Evolutionary conservation across 2,113 vertebrate genomes (phyloP).

Genomic region (Phrynosoma blainvillii): DNA sequence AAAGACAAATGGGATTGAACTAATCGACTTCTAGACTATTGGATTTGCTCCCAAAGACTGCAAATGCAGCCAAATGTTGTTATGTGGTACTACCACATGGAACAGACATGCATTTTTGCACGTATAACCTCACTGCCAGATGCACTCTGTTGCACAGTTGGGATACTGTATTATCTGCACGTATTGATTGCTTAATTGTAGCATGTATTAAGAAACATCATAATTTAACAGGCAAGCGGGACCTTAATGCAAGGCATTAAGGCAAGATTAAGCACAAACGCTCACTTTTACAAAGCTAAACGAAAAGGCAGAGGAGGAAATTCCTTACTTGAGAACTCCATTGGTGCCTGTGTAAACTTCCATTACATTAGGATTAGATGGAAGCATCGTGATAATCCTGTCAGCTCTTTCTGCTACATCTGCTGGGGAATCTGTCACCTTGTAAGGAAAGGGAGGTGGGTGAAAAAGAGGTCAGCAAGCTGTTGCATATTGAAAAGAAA

Average conservation of each 20-base stretch:
- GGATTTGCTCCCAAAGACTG: neutral
- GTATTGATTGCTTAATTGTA: neutral
- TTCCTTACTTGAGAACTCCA: constrained; percentile 93
- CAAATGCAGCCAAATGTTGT: neutral
- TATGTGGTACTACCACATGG: neutral
- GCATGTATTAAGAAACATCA: neutral
- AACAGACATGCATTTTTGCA: neutral
- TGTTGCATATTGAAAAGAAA: constrained; percentile 31
- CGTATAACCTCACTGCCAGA: neutral
- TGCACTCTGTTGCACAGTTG: neutral
- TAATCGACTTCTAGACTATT: neutral
- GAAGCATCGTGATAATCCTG: constrained; percentile 98
- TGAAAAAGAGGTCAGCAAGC: constrained; percentile 39
- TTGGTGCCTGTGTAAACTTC: constrained; percentile 93
- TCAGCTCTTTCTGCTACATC: constrained; percentile 96
- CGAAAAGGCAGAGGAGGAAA: constrained; percentile 44
- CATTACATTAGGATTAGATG: constrained; percentile 90
- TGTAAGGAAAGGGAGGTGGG: constrained; percentile 60
- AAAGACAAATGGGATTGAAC: neutral
- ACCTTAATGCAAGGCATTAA: neutral
- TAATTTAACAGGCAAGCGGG: neutral
- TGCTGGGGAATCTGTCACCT: constrained; percentile 93
- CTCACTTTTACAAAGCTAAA: neutral
- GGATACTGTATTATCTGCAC: neutral
- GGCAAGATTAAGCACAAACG: neutral